Evolutionary conservation across 2,797 vertebrate genomes (phyloP), one percentile per base, ranked within the genome.

Genomic region (Trachops cirrhosus): DNA sequence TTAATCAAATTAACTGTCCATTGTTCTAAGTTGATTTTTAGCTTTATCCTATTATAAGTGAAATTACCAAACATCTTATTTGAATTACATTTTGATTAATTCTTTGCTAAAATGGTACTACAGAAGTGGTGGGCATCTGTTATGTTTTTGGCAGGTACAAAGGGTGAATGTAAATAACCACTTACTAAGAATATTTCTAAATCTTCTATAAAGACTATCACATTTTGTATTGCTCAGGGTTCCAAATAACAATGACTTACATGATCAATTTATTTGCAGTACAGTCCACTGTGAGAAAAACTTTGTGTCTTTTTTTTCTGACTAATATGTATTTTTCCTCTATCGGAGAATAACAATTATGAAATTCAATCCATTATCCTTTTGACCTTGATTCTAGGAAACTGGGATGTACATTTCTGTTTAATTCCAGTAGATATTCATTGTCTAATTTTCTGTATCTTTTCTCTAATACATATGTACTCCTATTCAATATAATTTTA

Each of bases 31-130:
- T 14, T 80, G 41, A 2, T 6, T 71, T 91, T 84, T 71, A 78
- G 32, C 41, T 77, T 80, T 91, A 91, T 83, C 14, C 15, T 78
- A 71, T 91, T 62, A 32, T 46, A 87, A 75, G 21, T 52, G 44
- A 96, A 96, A 93, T 83, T 64, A 85, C 6, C 71, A 91, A 46
- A 41, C 67, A 64, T 39, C 46, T 96, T 89, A 80, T 18, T 34
- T 59, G 21, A 85, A 92, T 71, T 95, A 24, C 16, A 82, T 50
- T 95, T 79, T 34, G 15, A 32, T 82, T 93, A 74, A 5, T 19
- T 89, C 16, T 94, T 73, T 75, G 16, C 16, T 84, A 6, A 88
- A 94, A 95, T 21, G 29, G 41, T 37, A 94, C 21, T 73, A 3
- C n/a, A 71, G 19, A 93, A 79, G 4, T 52, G 32, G 6, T 75